Conservation (phyloP, 1,140 invertebrate genomes). For the Cardiocondyla obscurior region DNA sequence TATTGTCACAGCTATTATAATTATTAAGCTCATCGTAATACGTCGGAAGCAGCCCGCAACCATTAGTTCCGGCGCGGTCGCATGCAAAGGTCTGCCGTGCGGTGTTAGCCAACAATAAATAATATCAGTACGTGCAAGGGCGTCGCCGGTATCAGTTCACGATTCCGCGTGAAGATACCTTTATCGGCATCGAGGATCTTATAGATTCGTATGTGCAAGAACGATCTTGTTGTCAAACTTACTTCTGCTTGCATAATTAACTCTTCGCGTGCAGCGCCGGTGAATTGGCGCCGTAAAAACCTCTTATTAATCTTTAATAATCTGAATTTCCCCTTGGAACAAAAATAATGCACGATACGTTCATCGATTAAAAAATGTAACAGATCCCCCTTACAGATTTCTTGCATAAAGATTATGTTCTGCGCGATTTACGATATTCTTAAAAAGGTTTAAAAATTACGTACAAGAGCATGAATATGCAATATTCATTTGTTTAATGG, state of each 20-base stretch:
- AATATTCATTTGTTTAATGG: not conserved
- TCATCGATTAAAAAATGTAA: not conserved
- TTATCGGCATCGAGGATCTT: not conserved
- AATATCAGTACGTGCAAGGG: not conserved
- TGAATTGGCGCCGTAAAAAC: not conserved
- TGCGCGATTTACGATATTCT: not conserved
- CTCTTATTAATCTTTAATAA: not conserved
- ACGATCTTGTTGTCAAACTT: not conserved
- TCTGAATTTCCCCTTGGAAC: not conserved
- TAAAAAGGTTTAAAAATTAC: not conserved
- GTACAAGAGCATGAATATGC: not conserved
- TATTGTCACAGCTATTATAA: conserved; percentile 80
- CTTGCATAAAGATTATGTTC: not conserved
- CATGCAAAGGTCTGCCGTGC: conserved; percentile 58
- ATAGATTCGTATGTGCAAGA: not conserved
- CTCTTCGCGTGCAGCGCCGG: not conserved
- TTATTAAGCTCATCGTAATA: conserved; percentile 79
- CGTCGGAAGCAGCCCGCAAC: conserved; percentile 66
- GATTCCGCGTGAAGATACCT: conserved; percentile 32
- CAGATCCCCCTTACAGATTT: not conserved
- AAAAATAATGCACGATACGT: not conserved
- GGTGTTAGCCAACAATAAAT: conserved; percentile 55
- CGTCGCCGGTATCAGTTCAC: conserved; percentile 24
- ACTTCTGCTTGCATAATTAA: not conserved
- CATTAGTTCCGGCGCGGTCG: conserved; percentile 69